These are phyloP conservation scores for Heliocidaris erythrogramma DNA, from an alignment of 35 echinoderm and acorn worm genomes.

Conservation along the genomic window DNA sequence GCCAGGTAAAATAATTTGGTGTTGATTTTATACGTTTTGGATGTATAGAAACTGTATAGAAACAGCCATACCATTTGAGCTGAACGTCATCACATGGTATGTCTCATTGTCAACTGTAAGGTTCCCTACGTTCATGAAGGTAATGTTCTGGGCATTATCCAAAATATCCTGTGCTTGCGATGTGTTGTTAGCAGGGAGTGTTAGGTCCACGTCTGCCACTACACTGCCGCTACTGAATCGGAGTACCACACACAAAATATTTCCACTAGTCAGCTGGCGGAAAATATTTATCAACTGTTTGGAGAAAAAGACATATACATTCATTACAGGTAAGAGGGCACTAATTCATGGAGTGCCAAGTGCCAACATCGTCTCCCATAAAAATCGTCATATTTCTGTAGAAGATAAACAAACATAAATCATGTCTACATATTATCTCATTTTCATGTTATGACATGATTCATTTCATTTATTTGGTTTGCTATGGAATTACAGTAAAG, in stretches of 20 bases:
- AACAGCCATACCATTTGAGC: not conserved
- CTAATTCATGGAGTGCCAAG: too few species aligned
- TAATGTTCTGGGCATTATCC: not conserved
- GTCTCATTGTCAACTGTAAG: not conserved
- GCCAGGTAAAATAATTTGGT: too few species aligned
- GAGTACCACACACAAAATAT: not conserved
- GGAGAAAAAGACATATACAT: not conserved
- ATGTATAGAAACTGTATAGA: too few species aligned
- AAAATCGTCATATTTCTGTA: too few species aligned
- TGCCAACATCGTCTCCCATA: too few species aligned
- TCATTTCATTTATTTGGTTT: too few species aligned
- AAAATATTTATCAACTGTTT: not conserved
- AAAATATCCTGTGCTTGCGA: not conserved
- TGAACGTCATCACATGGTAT: not conserved
- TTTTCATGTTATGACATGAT: too few species aligned
- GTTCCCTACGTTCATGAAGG: not conserved
- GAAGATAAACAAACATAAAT: too few species aligned
- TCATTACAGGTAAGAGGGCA: not conserved
- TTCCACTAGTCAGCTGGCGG: not conserved
- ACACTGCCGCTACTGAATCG: not conserved
- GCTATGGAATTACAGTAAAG: too few species aligned
- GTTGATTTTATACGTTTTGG: too few species aligned
- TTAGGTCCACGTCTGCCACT: not conserved
- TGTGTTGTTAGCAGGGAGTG: not conserved
- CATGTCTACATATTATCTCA: too few species aligned